phyloP scores from a whole-genome alignment of 2,797 vertebrate species.

The Falco naumanni region DNA sequence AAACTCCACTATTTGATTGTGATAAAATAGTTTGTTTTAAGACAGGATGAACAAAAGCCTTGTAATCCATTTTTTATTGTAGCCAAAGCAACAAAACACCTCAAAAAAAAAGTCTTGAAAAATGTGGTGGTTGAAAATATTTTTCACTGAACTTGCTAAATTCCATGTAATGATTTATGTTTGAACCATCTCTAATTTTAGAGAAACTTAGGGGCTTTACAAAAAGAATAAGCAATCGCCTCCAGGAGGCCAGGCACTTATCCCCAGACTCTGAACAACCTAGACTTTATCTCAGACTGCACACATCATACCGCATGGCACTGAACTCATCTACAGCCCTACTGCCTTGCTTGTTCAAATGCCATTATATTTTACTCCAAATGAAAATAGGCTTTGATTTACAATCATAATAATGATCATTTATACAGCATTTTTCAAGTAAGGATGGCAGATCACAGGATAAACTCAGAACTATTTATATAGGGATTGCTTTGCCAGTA shows the following conservation, averaged over 20 bases:
- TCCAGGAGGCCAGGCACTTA: not conserved
- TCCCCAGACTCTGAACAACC: not conserved
- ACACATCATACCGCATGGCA: not conserved
- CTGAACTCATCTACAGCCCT: not conserved
- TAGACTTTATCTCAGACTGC: not conserved
- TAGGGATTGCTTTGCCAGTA: not conserved
- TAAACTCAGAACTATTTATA: slow-evolving; percentile 46
- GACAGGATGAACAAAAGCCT: not conserved
- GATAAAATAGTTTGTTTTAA: not conserved
- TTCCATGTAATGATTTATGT: not conserved
- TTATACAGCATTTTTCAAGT: slow-evolving; percentile 41
- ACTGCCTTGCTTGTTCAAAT: slow-evolving; percentile 18
- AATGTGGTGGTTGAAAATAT: not conserved
- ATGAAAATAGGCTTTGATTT: slow-evolving; percentile 55
- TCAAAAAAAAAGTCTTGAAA: not conserved
- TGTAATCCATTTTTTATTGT: not conserved
- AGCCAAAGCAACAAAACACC: not conserved
- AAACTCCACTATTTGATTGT: not conserved
- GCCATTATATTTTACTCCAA: slow-evolving; percentile 30
- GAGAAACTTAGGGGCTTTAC: not conserved
- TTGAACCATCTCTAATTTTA: not conserved
- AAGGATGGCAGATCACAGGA: slow-evolving; percentile 26
- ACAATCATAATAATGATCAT: slow-evolving; percentile 39
- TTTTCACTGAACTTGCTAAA: not conserved
- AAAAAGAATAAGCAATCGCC: not conserved